These are phyloP conservation scores for Campodea augens DNA, from an alignment of 1,140 invertebrate genomes.

Conservation along the genomic window DNA sequence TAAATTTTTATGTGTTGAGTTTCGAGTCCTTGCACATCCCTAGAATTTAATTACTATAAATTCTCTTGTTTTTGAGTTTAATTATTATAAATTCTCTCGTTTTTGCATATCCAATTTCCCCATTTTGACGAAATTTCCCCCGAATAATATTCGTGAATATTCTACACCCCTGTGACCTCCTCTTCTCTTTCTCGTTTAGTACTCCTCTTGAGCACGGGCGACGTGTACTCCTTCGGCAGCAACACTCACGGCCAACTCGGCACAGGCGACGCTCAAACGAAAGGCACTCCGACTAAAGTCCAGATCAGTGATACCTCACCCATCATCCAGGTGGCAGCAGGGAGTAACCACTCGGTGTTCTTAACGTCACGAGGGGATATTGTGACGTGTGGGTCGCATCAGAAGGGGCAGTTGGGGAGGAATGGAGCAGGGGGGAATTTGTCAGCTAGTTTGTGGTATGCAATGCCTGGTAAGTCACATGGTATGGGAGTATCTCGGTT, in stretches of 20 bases:
- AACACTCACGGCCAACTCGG: constrained; percentile 90
- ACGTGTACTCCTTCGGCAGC: constrained; percentile 79
- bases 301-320: constrained; percentile 39
- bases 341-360: constrained; percentile 85
- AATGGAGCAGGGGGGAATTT: constrained; percentile 17
- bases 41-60: constrained; percentile 13
- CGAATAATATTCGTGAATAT: too few relatives aligned
- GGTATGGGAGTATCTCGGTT: too few relatives aligned
- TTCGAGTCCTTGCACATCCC: constrained; percentile 5
- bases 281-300: constrained; percentile 54
- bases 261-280: constrained; percentile 55
- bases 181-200: constrained; percentile 26
- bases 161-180: neutral
- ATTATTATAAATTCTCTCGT: too few relatives aligned
- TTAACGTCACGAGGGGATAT: constrained; percentile 78
- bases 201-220: constrained; percentile 39
- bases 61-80: too few relatives aligned
- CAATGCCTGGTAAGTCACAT: constrained; percentile 64
- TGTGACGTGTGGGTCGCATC: constrained; percentile 72
- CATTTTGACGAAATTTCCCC: too few relatives aligned
- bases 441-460: constrained; percentile 44
- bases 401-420: constrained; percentile 82
- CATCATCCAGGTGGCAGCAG: constrained; percentile 61
- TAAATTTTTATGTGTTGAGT: neutral
- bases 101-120: too few relatives aligned